Base-by-base conservation (phyloP, 1,140 invertebrate genomes). In the Macrotrachela quadricornifera region DNA sequence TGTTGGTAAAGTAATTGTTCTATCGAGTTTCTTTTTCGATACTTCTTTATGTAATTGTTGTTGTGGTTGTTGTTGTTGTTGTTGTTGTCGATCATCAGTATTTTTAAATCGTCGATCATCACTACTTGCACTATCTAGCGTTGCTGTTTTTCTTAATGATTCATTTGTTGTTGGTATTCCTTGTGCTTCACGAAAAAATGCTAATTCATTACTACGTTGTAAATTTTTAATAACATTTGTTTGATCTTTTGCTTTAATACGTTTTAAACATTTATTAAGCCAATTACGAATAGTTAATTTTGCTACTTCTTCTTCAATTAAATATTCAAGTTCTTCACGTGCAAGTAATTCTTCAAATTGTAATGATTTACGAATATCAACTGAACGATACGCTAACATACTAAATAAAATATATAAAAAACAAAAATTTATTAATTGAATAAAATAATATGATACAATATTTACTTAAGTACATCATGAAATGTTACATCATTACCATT, bases 291-390 rank as follows among this genome's bases (percentile, higher is more conserved):
- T 99, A 0, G 92, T 97, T 72, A 95, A 87, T 68, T 99, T 97
- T n/a, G 94, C 94, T 11, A 99, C 94, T 73, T 99, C 94, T 73
- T 99, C 94, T 71, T 97, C 92, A 47, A 99, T 96, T 16, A 95
- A 81, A 65, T 94, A 96, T 69, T 99, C 94, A 56, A 99, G 85
- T 69, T 99, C 94, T 73, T 99, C 90, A 57, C 94, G 74, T 16
- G 88, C 90, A 51, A 99, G 66, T 39, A 99, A 71, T 68, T 99
- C 94, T 72, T 99, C 94, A 60, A 99, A 73, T 71, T 99, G 94
- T n/a, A 99, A 71, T 9, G 85, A 85, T 75, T 99, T 99, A 51
- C 90, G 76, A 56, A 99, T 99, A 66, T 99, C 94, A 21, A 99
- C 92, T 8, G 90, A 95, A 37, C 94, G 80, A 67, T 99, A 97